These are phyloP conservation scores for Melieria crassipennis DNA, from an alignment of 2,888 invertebrate genomes.

Conservation along the genomic window DNA sequence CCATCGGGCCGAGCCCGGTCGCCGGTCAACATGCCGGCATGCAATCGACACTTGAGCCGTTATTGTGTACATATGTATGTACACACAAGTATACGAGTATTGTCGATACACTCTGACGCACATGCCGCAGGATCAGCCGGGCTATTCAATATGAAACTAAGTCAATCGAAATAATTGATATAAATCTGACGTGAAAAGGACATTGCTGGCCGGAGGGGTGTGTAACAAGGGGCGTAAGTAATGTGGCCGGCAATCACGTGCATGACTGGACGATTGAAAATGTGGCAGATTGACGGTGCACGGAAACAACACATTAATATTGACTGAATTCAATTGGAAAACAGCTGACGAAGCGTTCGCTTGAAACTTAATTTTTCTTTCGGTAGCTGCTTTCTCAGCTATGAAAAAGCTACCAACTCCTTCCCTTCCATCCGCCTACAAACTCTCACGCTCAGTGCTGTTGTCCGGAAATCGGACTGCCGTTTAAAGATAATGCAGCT, in stretches of 20 bases:
- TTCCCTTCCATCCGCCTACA: too few species aligned
- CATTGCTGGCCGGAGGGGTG: neutral
- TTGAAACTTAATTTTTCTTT: too few species aligned
- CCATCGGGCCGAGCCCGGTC: neutral
- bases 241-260: conserved; percentile 24
- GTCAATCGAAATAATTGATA: conserved; percentile 37
- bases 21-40: too few species aligned
- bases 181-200: neutral
- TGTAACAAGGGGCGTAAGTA: neutral
- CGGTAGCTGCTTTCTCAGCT: too few species aligned
- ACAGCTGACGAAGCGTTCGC: too few species aligned
- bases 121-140: conserved; percentile 20
- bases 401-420: too few species aligned
- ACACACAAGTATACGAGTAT: neutral
- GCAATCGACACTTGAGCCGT: too few species aligned
- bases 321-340: too few species aligned
- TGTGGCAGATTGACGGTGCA: conserved; percentile 17
- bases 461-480: too few species aligned
- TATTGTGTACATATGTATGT: neutral
- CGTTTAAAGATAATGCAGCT: too few species aligned
- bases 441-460: too few species aligned
- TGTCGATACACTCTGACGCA: neutral
- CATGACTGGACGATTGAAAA: conserved; percentile 10
- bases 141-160: conserved; percentile 22
- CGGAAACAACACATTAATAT: too few species aligned